Conservation (phyloP, 2,888 invertebrate genomes). For the Nebria salina region DNA sequence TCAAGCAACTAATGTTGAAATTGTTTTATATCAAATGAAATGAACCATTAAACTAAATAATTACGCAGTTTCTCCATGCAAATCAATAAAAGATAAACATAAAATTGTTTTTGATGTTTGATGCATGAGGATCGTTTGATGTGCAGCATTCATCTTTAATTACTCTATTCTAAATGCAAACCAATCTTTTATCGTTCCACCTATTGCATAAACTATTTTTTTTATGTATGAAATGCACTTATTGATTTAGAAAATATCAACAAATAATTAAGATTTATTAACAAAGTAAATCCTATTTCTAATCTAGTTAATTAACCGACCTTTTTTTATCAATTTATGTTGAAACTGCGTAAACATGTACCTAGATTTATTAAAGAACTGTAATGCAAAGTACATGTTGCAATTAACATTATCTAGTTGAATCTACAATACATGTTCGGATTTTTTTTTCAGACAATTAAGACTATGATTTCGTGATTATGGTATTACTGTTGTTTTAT, state of each 20-base stretch:
- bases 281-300: neutral
- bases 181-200: neutral
- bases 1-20: conserved; percentile 10
- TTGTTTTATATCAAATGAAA: conserved; percentile 11
- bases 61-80: neutral
- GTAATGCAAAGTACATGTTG: conserved; percentile 10
- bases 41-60: neutral
- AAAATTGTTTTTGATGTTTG: conserved; percentile 6
- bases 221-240: neutral
- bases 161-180: conserved; percentile 8
- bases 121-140: neutral
- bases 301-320: neutral
- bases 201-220: neutral
- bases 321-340: neutral
- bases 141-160: conserved; percentile 8
- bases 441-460: conserved; percentile 37
- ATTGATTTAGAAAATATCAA: neutral
- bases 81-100: conserved; percentile 14
- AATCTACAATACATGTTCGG: conserved; percentile 38
- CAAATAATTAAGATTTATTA: neutral
- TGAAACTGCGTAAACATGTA: neutral
- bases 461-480: conserved; percentile 43
- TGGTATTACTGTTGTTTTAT: conserved; percentile 45
- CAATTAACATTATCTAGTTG: conserved; percentile 34
- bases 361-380: neutral